A percentile compares a stretch with the other conserved stretches of the same genome.
Conservation (phyloP, 2,888 invertebrate species). For the Clusia tigrina region DNA sequence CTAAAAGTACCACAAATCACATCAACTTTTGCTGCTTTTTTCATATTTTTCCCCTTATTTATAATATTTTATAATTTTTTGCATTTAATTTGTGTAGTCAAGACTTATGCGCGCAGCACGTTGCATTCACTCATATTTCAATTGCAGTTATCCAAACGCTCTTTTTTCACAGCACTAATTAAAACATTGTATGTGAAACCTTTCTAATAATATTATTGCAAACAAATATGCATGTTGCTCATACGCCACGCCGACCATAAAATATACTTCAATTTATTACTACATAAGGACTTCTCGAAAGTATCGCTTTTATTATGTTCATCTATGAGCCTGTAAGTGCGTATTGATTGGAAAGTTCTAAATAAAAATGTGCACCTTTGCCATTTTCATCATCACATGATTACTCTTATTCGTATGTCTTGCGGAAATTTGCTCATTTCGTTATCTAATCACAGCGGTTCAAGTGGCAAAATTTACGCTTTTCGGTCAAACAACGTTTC, state of each 20-base stretch:
- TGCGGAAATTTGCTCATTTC: background rate
- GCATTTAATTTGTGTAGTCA: background rate
- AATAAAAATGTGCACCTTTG: background rate
- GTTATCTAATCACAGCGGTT: background rate
- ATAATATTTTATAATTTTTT: slow-evolving; percentile 1
- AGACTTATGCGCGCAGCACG: background rate
- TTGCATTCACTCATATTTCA: too few species aligned
- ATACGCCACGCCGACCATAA: background rate
- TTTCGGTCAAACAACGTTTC: background rate
- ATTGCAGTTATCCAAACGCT: background rate
- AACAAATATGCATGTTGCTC: background rate
- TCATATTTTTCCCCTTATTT: background rate
- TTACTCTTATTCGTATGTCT: background rate
- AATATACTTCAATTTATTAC: too few species aligned
- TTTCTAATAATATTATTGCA: background rate
- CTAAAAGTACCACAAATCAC: background rate
- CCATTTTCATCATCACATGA: background rate
- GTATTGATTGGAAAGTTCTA: too few species aligned
- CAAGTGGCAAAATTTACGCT: background rate
- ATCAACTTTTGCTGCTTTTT: background rate
- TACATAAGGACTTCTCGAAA: too few species aligned
- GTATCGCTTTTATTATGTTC: too few species aligned
- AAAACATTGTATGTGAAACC: background rate
- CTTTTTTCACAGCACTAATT: background rate
- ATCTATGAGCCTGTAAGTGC: background rate